Evolutionary conservation across 2,797 vertebrate genomes (phyloP).

Genomic region (Coranthus polyacanthus): DNA sequence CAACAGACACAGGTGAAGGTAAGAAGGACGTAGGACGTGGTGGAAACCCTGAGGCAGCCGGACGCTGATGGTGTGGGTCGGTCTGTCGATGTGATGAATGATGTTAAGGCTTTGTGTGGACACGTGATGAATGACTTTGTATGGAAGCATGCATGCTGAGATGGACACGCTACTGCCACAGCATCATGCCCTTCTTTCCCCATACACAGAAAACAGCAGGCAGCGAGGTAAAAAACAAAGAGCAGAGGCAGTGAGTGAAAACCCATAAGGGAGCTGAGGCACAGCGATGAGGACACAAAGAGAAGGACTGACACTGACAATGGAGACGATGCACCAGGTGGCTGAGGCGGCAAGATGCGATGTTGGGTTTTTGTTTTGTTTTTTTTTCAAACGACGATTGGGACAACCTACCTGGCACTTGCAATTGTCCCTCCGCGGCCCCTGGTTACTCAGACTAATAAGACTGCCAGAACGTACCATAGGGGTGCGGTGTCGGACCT

Average conservation of each 20-base stretch:
- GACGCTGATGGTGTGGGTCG: background rate
- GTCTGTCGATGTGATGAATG: slow-evolving; percentile 30
- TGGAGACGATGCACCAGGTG: slow-evolving; percentile 49
- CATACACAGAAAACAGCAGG: slow-evolving; percentile 30
- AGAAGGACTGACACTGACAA: slow-evolving; percentile 45
- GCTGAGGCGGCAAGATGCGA: slow-evolving; percentile 61
- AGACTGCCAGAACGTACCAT: slow-evolving; percentile 94
- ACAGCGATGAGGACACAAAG: slow-evolving; percentile 38
- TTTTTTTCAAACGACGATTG: slow-evolving; percentile 18
- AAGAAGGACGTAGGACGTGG: slow-evolving; percentile 17
- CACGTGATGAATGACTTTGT: too few species aligned
- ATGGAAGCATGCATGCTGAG: slow-evolving; percentile 13
- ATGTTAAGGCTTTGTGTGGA: slow-evolving; percentile 8
- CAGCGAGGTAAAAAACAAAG: background rate
- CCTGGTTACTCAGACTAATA: slow-evolving; percentile 88
- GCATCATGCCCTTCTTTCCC: slow-evolving; percentile 10
- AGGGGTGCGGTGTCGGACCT: slow-evolving; percentile 97
- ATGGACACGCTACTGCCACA: background rate
- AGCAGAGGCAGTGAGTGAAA: background rate
- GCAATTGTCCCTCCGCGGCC: slow-evolving; percentile 85
- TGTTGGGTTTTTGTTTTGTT: slow-evolving; percentile 2
- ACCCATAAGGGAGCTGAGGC: slow-evolving; percentile 19
- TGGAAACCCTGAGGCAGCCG: slow-evolving; percentile 1
- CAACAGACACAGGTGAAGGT: slow-evolving; percentile 11
- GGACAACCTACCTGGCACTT: slow-evolving; percentile 83